phyloP scores from a whole-genome alignment of 2,113 vertebrate genomes.

The Pterophyllum scalare region DNA sequence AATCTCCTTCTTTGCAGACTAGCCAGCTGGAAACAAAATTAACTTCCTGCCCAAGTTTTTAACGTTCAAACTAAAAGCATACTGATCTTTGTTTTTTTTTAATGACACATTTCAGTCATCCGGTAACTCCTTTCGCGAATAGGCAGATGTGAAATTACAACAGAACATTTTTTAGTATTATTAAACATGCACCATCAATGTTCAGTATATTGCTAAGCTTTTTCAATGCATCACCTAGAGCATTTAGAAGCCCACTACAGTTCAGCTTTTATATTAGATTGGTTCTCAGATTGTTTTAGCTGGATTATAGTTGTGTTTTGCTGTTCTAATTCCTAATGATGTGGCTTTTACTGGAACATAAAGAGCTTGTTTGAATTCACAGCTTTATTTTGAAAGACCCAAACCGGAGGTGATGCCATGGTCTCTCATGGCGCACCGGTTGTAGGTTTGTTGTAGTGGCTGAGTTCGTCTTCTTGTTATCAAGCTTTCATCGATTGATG shows the following conservation, averaged over 20 bases:
- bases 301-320: not conserved
- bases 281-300: not conserved
- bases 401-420: not conserved
- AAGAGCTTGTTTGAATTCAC: rapidly evolving
- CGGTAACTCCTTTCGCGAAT: not conserved
- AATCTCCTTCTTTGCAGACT: not conserved
- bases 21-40: not conserved
- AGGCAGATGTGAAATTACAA: not conserved
- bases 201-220: not conserved
- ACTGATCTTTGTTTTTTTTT: not conserved
- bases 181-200: not conserved
- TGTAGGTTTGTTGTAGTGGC: too few relatives aligned
- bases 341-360: not conserved
- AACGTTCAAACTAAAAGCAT: conserved; percentile 8
- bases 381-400: conserved; percentile 24
- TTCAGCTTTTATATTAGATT: not conserved
- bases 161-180: not conserved
- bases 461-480: not conserved
- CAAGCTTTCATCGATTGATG: not conserved
- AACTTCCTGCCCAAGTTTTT: conserved; percentile 2
- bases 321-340: not conserved
- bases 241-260: not conserved
- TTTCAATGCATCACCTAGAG: not conserved
- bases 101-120: not conserved
- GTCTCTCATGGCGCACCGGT: too few relatives aligned